Conservation (phyloP, 2,797 vertebrate species). For the Staurois parvus region DNA sequence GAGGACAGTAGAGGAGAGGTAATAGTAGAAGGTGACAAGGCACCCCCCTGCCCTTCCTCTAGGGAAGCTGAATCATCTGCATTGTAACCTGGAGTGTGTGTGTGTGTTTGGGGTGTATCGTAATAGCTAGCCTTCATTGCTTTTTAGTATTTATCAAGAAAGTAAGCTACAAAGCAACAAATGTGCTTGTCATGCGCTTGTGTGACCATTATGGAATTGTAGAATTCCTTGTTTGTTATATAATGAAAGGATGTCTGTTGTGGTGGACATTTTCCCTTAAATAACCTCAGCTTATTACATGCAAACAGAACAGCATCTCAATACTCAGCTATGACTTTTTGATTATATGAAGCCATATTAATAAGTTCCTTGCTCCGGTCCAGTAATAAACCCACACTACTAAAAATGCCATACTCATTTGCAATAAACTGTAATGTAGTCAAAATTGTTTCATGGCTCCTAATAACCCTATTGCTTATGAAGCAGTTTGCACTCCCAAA, state of each 20-base stretch:
- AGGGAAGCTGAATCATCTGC: no score
- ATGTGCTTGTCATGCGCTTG: neutral
- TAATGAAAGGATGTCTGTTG: neutral
- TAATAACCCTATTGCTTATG: slow-evolving; percentile 53
- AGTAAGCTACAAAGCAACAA: neutral
- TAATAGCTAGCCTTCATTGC: no score
- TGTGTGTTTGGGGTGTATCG: no score
- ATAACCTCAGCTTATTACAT: neutral
- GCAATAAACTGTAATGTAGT: slow-evolving; percentile 53
- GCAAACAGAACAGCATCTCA: neutral
- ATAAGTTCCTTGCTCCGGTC: slow-evolving; percentile 17
- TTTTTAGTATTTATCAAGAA: no score
- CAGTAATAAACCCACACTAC: slow-evolving; percentile 37
- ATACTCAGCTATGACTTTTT: slow-evolving; percentile 15
- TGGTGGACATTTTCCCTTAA: neutral
- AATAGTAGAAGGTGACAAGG: no score
- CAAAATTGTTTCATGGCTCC: slow-evolving; percentile 36
- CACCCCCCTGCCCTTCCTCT: no score
- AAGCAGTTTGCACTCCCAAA: slow-evolving; percentile 4
- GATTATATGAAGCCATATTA: slow-evolving; percentile 41
- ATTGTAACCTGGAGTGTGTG: no score
- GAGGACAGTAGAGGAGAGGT: no score
- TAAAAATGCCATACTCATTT: slow-evolving; percentile 36
- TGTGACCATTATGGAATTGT: neutral
- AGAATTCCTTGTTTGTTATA: neutral